Evolutionary conservation across 1,140 invertebrate species (phyloP), one percentile per base, ranked within the genome.

Genomic region (Ceratosolen solmsi): DNA sequence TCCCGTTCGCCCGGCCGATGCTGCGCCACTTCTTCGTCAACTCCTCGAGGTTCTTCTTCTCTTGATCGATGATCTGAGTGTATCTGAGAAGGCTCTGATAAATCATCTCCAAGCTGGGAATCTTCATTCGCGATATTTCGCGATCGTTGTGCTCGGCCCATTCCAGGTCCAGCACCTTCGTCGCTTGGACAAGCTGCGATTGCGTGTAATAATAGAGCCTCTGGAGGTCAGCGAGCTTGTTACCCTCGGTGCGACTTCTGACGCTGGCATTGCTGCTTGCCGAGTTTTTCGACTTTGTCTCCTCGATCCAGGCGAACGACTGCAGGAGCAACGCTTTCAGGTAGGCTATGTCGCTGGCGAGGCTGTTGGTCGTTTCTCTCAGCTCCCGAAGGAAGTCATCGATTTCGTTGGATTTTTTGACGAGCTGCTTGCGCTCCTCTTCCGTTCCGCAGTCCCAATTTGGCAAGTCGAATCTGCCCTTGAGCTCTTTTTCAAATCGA

Each of bases 401-500:
- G 76, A 93, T 88, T 22, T 88, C 84, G 3, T 85, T 84, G 36
- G 89, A 90, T 41, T 87, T 89, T 41, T 89, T 87, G 25, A 87
- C 87, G 15, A 94, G 85, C 20, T 85, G 86, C 49, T 84, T 84
- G 82, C 92, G 91, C 81, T 94, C 93, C 17, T 92, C 90, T 9
- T 92, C 89, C 3, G 89, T 91, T 4, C 92, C 93, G 49, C 87
- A 87, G 22, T 90, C 84, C 84, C 85, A 89, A n/a, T 56, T 60
- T 20, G 86, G 83, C 4, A 79, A 54, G 30, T 88, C 86, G 17
- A 88, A 33, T 84, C 86, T 87, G 72, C 85, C 85, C 60, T 86
- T 85, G 30, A 94, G 78, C 85, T 94, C 93, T 72, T 89, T 91
- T 41, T 93, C 89, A 87, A 94, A 94, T 38, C 90, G 87, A 7